Percentiles rank a stretch among this genome's conserved stretches.
Conservation (phyloP, 2,113 vertebrate genomes). For the Carassius carassius region DNA sequence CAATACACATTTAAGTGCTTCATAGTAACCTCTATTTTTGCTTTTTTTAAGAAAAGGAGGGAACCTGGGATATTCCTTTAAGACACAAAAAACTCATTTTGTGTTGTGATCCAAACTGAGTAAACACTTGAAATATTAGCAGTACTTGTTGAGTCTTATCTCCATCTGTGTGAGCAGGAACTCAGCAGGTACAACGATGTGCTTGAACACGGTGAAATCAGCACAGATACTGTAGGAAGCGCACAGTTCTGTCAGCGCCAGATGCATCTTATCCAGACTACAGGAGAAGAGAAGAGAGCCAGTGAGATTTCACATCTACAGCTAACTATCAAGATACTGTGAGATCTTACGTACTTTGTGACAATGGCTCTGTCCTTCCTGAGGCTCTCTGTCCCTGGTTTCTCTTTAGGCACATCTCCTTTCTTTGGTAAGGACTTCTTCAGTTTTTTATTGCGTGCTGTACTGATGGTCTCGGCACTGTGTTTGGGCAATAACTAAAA, state of each 20-base stretch:
- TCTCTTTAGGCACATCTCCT: conserved; percentile 82
- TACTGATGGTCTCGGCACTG: conserved; percentile 85
- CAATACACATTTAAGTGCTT: background rate
- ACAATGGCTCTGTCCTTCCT: conserved; percentile 83
- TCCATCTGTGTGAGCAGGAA: conserved; percentile 89
- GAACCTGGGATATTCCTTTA: background rate
- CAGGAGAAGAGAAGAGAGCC: background rate
- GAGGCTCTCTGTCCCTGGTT: conserved; percentile 88
- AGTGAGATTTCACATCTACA: background rate
- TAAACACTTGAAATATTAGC: background rate
- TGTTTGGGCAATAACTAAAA: conserved; percentile 87
- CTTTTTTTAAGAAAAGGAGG: too few species aligned
- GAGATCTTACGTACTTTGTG: conserved; percentile 80
- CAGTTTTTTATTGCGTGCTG: conserved; percentile 82
- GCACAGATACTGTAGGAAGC: conserved; percentile 78
- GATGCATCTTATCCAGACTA: conserved; percentile 91
- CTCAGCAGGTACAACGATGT: conserved; percentile 83
- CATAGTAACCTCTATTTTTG: background rate
- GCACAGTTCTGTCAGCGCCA: conserved; percentile 83
- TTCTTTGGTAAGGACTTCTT: conserved; percentile 79
- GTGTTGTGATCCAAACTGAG: background rate
- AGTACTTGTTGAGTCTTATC: conserved; percentile 81
- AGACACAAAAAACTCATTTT: background rate
- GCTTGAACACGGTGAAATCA: conserved; percentile 82
- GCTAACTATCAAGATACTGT: background rate